A percentile compares a stretch with the other conserved stretches of the same genome.
Evolutionary conservation across 2,888 invertebrate genomes (phyloP).

Genomic region (Nephrotoma flavescens): DNA sequence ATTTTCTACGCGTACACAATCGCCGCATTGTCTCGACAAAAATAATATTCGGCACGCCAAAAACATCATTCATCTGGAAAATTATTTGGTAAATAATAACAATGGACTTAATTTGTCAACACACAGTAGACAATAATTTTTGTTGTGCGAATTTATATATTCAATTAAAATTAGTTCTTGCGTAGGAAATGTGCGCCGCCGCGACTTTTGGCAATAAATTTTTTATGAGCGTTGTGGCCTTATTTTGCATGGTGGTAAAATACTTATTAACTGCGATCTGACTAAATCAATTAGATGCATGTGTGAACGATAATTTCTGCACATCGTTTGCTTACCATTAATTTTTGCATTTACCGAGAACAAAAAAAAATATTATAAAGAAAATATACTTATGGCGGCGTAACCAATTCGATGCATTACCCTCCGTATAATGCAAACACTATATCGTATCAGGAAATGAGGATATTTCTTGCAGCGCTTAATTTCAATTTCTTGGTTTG

Average conservation of each 20-base stretch:
- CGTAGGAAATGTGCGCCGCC: neutral
- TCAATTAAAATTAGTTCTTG: neutral
- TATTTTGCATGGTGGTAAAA: neutral
- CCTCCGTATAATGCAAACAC: neutral
- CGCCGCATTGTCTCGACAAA: neutral
- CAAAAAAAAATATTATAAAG: neutral
- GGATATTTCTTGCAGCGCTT: no score
- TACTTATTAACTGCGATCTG: neutral
- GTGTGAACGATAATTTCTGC: neutral
- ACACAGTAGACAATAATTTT: neutral
- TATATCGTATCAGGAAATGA: no score
- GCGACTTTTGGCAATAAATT: neutral
- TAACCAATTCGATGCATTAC: neutral
- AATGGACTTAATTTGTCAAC: neutral
- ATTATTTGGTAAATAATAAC: neutral
- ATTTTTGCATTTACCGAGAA: neutral
- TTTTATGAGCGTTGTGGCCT: neutral
- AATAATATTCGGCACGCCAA: neutral
- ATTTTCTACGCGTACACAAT: neutral
- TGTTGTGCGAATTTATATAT: neutral
- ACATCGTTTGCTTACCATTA: neutral
- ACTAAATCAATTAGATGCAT: neutral
- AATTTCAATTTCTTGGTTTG: no score
- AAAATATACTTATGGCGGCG: neutral
- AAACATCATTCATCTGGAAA: neutral